These are phyloP conservation scores for Parnassius orleans DNA, from an alignment of 2,888 invertebrate genomes.

Conservation along the genomic window DNA sequence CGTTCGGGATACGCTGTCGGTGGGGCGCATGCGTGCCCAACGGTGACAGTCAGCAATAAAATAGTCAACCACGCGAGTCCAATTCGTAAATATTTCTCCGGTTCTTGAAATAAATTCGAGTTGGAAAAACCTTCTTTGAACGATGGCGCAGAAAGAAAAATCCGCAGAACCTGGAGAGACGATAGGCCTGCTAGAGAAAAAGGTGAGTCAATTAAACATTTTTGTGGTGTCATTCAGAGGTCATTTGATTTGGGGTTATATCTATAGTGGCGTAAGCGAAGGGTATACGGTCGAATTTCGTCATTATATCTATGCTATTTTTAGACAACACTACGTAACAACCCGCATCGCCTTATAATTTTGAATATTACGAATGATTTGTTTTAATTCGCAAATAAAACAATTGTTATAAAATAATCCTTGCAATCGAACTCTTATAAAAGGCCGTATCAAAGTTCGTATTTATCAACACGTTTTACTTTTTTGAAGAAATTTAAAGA, in stretches of 20 bases:
- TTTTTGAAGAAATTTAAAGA: no score
- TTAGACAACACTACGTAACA: constrained; percentile 7
- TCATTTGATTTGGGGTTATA: constrained; percentile 42
- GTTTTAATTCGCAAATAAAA: no score
- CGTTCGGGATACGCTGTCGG: constrained; percentile 7
- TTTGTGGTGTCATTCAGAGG: constrained; percentile 48
- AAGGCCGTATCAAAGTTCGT: no score
- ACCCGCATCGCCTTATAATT: background rate
- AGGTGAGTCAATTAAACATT: constrained; percentile 53
- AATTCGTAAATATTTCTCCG: constrained; percentile 26
- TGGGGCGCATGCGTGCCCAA: constrained; percentile 21
- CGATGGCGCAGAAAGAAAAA: constrained; percentile 53
- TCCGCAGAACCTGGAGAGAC: constrained; percentile 54
- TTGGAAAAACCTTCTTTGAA: constrained; percentile 25
- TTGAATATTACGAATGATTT: no score
- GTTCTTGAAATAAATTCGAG: constrained; percentile 11
- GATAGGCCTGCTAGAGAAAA: constrained; percentile 64
- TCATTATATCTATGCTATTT: background rate
- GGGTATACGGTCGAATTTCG: constrained; percentile 35
- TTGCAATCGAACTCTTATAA: no score
- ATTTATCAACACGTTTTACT: no score
- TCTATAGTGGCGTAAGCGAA: constrained; percentile 24
- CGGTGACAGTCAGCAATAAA: constrained; percentile 16
- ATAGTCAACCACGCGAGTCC: constrained; percentile 22
- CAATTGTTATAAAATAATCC: no score